Conservation (phyloP, 2,888 invertebrate genomes). For the Andrena haemorrhoa region DNA sequence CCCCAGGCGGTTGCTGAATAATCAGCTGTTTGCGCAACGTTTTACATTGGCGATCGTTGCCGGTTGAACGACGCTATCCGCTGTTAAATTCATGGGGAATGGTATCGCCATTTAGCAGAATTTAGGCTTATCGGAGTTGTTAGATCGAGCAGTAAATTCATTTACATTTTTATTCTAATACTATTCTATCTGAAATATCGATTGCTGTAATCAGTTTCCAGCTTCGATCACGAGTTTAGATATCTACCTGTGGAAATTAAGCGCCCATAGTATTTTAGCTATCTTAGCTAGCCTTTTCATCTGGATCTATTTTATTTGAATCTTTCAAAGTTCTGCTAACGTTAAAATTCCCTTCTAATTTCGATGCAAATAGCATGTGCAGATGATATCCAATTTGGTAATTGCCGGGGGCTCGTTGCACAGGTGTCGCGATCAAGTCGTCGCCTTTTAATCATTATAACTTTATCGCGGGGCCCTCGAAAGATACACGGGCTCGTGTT, state of each 20-base stretch:
- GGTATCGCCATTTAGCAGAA: slow-evolving; percentile 1
- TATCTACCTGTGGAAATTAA: too few relatives aligned
- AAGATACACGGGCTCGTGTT: slow-evolving; percentile 64
- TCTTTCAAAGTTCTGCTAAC: too few relatives aligned
- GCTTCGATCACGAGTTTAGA: too few relatives aligned
- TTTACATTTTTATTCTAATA: too few relatives aligned
- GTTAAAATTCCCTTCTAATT: too few relatives aligned
- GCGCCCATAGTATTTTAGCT: too few relatives aligned
- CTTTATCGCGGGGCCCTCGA: slow-evolving; percentile 54
- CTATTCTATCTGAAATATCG: too few relatives aligned
- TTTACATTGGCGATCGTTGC: slow-evolving; percentile 30
- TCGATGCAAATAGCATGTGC: too few relatives aligned
- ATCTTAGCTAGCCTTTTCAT: too few relatives aligned
- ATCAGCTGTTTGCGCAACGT: slow-evolving; percentile 19
- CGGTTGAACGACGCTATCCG: slow-evolving; percentile 18
- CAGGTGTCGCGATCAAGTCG: slow-evolving; percentile 49
- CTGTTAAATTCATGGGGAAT: slow-evolving; percentile 23
- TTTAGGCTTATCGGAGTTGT: not conserved
- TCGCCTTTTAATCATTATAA: slow-evolving; percentile 61
- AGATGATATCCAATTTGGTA: not conserved
- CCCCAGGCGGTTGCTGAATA: slow-evolving; percentile 42
- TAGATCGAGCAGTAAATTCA: too few relatives aligned
- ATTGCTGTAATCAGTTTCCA: too few relatives aligned
- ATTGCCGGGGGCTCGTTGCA: not conserved
- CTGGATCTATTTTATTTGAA: too few relatives aligned